Evolutionary conservation across 1,140 invertebrate species (phyloP), one percentile per base, ranked within the genome.

Genomic region (Caerostris darwini): DNA sequence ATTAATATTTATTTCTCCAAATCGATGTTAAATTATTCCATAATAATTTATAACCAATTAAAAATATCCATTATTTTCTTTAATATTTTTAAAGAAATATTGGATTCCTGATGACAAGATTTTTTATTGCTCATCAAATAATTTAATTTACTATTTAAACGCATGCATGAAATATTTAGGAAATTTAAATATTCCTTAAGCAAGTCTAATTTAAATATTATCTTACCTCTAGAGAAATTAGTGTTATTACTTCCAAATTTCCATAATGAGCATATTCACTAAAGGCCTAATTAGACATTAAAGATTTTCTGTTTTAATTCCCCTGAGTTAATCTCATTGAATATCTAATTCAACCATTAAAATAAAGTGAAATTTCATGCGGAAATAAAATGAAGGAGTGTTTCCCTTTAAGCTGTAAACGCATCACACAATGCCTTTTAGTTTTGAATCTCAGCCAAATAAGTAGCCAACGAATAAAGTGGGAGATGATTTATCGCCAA

Each of bases 291-390:
- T 77, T 77, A 50, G 71, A 12, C 34, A 34, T 14, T 77, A 50
- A 77, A 53, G 10, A 53, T 77, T 77, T 53, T 50, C 53, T 77
- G 7, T 12, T 53, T 12, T 53, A 77, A 77, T 77, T 50, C n/a
- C 67, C 8, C n/a, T 71, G 17, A 71, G 8, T 34, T 53, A 19
- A 77, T 3, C 10, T 50, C 71, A 71, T 71, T 71, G 71, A 34
- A 77, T 77, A 77, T 50, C 34, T 77, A 77, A 77, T 77, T 77
- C 10, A 5, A 12, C 71, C 34, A 77, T 77, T 77, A 77, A 77
- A 50, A 14, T 53, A 3, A 53, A 77, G 14, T 53, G 71, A 12
- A 77, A 77, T 77, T 34, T 12, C 71, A 77, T 34, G 34, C 34
- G 34, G 10, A 77, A 34, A 77, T 50, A 77, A 34, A 77, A 50